Evolutionary conservation across 2,888 invertebrate species (phyloP).

Genomic region (Xiphydria camelus): DNA sequence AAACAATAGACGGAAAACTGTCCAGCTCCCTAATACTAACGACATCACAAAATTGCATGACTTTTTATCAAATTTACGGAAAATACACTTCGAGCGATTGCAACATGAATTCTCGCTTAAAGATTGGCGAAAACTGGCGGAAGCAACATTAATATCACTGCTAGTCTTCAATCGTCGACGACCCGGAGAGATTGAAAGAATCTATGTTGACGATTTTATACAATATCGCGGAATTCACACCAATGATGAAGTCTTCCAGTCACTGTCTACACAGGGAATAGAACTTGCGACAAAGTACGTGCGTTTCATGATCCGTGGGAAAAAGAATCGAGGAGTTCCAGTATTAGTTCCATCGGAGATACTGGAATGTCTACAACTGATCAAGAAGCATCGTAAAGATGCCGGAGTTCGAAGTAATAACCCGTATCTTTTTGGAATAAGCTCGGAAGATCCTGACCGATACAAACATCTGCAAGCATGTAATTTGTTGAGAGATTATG

Average conservation of each 20-base stretch:
- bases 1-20: slow-evolving; percentile 8
- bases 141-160: slow-evolving; percentile 4
- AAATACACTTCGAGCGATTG: not conserved
- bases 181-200: slow-evolving; percentile 14
- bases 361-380: not conserved
- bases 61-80: not conserved
- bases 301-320: slow-evolving; percentile 14
- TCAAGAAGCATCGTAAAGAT: not conserved
- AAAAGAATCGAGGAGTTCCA: slow-evolving; percentile 14
- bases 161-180: slow-evolving; percentile 13
- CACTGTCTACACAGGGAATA: not conserved
- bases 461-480: no score
- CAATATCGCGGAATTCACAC: slow-evolving; percentile 3
- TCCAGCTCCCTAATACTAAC: slow-evolving; percentile 4
- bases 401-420: slow-evolving; percentile 3
- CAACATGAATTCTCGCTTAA: not conserved
- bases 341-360: slow-evolving; percentile 15
- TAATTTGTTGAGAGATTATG: no score
- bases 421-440: slow-evolving; percentile 8
- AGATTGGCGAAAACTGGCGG: slow-evolving; percentile 8
- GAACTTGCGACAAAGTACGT: slow-evolving; percentile 1
- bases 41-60: slow-evolving; percentile 2
- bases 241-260: not conserved
- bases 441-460: no score
- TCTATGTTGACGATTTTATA: slow-evolving; percentile 8